A percentile compares a stretch with the other conserved stretches of the same genome.
phyloP scores from a whole-genome alignment of 2,113 vertebrate genomes.

The Oryzias javanicus region DNA sequence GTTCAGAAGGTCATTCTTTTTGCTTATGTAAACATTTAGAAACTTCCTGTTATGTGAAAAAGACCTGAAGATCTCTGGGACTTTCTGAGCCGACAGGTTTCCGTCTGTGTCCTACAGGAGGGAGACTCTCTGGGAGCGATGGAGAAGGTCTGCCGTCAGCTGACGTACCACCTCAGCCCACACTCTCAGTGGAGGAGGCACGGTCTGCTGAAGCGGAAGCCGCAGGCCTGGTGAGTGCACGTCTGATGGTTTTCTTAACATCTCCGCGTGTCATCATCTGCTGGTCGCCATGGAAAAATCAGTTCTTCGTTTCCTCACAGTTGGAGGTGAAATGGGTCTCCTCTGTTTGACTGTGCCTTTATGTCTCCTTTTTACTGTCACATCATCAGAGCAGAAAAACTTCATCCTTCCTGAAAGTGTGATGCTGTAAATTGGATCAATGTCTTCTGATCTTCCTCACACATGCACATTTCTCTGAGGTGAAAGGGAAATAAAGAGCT shows the following conservation, averaged over 20 bases:
- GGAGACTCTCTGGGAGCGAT: slow-evolving; percentile 88
- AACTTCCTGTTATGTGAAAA: no score
- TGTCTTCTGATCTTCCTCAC: no score
- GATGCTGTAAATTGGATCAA: no score
- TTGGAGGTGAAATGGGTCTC: slow-evolving; percentile 17
- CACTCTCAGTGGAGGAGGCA: slow-evolving; percentile 94
- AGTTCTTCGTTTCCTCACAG: slow-evolving; percentile 26
- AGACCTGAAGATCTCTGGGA: not conserved
- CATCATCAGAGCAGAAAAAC: no score
- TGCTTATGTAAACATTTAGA: no score
- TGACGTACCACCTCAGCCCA: slow-evolving; percentile 97
- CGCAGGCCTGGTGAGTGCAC: slow-evolving; percentile 89
- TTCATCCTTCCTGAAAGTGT: no score
- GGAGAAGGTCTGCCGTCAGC: slow-evolving; percentile 97
- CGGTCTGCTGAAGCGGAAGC: slow-evolving; percentile 92
- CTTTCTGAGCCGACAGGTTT: slow-evolving; percentile 6
- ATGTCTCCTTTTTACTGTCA: not conserved
- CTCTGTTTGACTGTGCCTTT: slow-evolving; percentile 7
- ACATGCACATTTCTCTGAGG: not conserved
- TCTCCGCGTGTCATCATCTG: slow-evolving; percentile 18
- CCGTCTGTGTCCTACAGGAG: slow-evolving; percentile 76
- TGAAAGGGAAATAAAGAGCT: slow-evolving; percentile 9
- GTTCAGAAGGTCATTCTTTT: no score
- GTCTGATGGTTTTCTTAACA: no score
- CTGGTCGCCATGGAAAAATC: slow-evolving; percentile 30